Base-by-base conservation (phyloP, 2,888 invertebrate species). In the Scrobipalpa costella region DNA sequence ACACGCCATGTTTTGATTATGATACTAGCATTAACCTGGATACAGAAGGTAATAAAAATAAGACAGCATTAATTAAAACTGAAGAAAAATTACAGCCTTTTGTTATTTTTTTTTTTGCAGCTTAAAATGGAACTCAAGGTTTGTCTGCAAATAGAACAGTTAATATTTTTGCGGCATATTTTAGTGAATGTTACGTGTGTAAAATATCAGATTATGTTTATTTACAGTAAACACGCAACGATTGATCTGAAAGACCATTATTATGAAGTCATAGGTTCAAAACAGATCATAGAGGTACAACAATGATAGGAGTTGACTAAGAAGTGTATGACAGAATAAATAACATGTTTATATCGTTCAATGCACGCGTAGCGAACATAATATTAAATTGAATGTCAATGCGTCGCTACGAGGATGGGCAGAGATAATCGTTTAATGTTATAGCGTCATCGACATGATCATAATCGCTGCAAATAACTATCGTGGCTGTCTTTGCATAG, bases 1-100 rank as follows among this genome's bases (percentile, higher is more conserved):
- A 75, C 81, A 81, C 78, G 81, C 79, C 71, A 83, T 79, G 71
- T 77, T 80, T 77, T 83, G 80, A 83, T 81, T 69, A 82, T 75
- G 75, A 77, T 76, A 74, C 27, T 21, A 27, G 27, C 27, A 5
- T 44, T 44, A 59, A 7, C 27, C 44, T 27, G 13, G 17, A 47
- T 34, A 34, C 34, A 47, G 21, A 5, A 8, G 27, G 27, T 11
- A 34, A 60, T 59, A 49, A 47, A 21, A 33, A 27, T 59, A 60
- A 33, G 33, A 60, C n/a, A 49, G 15, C 27, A 55, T 57, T 15
- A 57, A 36, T 57, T 49, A 33, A 34, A 34, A 34, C 2, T 15
- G 34, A 15, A 55, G 27, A 13, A 21, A 52, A 49, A 17, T 49
- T 0, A 49, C 15, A 7, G 17, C 17, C n/a, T 11, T 47, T 17